These are phyloP conservation scores for Protobothrops mucrosquamatus DNA, from an alignment of 2,113 vertebrate genomes.

Conservation along the genomic window DNA sequence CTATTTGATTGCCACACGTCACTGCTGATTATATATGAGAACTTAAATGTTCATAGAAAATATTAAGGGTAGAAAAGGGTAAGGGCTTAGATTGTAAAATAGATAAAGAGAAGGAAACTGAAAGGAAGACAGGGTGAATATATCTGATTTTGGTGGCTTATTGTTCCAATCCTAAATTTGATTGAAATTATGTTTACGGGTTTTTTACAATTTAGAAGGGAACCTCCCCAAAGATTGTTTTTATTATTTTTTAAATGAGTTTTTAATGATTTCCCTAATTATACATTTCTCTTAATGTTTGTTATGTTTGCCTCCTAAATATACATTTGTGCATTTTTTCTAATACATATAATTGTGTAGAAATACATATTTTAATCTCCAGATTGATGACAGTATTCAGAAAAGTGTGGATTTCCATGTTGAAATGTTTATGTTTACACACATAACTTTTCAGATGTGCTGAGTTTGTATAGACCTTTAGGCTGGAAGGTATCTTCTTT, in stretches of 20 bases:
- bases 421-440: background rate
- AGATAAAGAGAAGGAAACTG: no score
- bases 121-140: background rate
- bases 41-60: background rate
- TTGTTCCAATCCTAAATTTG: background rate
- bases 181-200: background rate
- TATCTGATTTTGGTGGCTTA: no score
- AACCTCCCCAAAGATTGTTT: background rate
- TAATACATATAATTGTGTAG: background rate
- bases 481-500: background rate
- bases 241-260: background rate
- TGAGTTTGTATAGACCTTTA: background rate
- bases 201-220: background rate
- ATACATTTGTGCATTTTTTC: background rate
- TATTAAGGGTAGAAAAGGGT: background rate
- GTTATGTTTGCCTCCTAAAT: background rate
- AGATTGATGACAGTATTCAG: background rate
- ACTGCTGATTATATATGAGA: background rate
- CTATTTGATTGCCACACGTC: background rate
- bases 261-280: background rate
- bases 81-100: no score
- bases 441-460: background rate
- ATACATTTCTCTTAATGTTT: background rate
- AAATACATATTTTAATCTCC: background rate
- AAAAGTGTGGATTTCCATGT: background rate